Evolutionary conservation across 37 sponge, comb jelly and placozoan species (phyloP).

Genomic region (Agelas oroides): DNA sequence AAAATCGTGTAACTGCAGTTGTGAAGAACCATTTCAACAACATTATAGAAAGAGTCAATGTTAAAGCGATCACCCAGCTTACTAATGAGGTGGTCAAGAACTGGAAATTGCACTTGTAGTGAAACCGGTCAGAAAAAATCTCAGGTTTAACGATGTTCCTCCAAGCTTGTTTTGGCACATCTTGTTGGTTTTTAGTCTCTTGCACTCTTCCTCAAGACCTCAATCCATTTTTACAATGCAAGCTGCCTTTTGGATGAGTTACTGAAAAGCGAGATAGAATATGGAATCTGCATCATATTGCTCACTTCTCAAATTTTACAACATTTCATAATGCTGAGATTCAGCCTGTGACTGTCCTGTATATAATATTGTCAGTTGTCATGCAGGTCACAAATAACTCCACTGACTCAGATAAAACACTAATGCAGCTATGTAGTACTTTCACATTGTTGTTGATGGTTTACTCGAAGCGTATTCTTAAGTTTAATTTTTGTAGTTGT

Average conservation of each 20-base stretch:
- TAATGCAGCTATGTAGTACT: no score
- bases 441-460: no score
- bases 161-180: conserved; percentile 70
- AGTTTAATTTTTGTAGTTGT: no score
- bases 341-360: conserved; percentile 62
- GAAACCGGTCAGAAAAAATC: conserved; percentile 30
- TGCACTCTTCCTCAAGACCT: conserved; percentile 13
- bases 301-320: conserved; percentile 20
- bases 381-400: no score
- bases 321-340: no score
- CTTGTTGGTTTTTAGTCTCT: no score
- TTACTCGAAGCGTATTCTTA: no score
- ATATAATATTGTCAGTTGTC: no score
- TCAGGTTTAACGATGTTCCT: conserved; percentile 53
- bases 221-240: no score
- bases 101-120: conserved; percentile 39
- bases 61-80: conserved; percentile 56
- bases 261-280: conserved; percentile 4
- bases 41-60: conserved; percentile 1
- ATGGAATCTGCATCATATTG: conserved; percentile 41
- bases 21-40: conserved; percentile 37
- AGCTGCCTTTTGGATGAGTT: no score
- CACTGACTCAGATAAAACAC: no score
- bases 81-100: conserved; percentile 32
- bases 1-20: neutral